These are phyloP conservation scores for Mechanitis messenoides DNA, from an alignment of 2,888 invertebrate genomes.

Conservation along the genomic window DNA sequence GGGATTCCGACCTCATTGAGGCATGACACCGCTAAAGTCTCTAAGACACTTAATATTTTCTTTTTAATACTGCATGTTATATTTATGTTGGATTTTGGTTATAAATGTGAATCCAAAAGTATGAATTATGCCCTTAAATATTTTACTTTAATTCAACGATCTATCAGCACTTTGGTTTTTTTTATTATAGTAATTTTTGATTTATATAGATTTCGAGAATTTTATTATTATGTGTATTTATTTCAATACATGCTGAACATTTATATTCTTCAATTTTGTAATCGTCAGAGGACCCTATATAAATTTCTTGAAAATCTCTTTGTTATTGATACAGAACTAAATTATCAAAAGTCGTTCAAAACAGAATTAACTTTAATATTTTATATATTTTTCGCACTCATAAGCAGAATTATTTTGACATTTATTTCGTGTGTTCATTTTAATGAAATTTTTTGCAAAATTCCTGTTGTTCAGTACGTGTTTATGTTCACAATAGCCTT, in stretches of 20 bases:
- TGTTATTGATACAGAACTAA: slow-evolving; percentile 5
- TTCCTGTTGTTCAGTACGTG: background rate
- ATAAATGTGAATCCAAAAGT: background rate
- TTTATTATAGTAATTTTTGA: slow-evolving; percentile 4
- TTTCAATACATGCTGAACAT: slow-evolving; percentile 6
- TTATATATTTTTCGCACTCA: background rate
- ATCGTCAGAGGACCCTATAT: slow-evolving; percentile 1
- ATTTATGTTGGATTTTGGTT: slow-evolving; percentile 1
- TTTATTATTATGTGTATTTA: slow-evolving; percentile 3
- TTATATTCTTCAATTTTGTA: slow-evolving; percentile 4
- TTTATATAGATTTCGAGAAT: background rate
- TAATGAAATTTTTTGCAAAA: background rate
- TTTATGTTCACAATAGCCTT: background rate
- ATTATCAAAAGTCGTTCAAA: background rate
- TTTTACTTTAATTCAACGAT: background rate
- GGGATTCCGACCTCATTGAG: background rate
- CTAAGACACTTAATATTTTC: background rate
- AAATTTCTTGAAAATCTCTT: slow-evolving; percentile 6
- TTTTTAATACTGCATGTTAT: background rate
- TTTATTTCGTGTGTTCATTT: background rate
- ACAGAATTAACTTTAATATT: slow-evolving; percentile 3
- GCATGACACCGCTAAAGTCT: background rate
- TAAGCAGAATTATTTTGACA: background rate
- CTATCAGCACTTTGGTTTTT: background rate
- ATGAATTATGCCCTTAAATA: background rate